phyloP scores from a whole-genome alignment of 2,797 vertebrate genomes.

The Sebastes dallii region DNA sequence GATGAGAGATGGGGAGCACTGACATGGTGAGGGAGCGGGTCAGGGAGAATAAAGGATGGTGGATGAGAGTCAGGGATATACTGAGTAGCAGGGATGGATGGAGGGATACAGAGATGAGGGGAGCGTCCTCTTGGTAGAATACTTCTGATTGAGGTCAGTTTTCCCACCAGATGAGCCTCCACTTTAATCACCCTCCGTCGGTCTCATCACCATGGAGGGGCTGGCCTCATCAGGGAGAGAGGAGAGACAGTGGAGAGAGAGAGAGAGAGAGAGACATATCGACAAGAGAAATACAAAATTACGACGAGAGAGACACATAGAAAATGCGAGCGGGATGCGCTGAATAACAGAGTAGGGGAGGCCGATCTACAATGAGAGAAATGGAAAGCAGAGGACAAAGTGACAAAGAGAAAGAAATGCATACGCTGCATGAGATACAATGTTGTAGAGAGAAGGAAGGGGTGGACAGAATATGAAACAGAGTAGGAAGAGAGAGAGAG shows the following conservation, averaged over 20 bases:
- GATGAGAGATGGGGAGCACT: slow-evolving; percentile 59
- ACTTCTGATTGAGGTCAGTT: slow-evolving; percentile 81
- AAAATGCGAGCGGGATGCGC: slow-evolving; percentile 19
- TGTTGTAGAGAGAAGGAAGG: background rate
- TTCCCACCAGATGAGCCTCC: slow-evolving; percentile 74
- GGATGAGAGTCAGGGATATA: slow-evolving; percentile 59
- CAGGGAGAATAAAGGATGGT: slow-evolving; percentile 65
- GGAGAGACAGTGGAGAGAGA: slow-evolving; percentile 34
- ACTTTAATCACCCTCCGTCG: slow-evolving; percentile 77
- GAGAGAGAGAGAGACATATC: background rate
- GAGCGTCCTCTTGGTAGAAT: slow-evolving; percentile 61
- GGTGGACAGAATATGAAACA: background rate
- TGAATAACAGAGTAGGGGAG: slow-evolving; percentile 13
- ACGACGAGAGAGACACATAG: background rate
- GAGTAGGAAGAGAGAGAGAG: background rate
- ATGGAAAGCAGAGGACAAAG: background rate
- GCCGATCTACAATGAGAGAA: background rate
- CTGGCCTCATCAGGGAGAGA: slow-evolving; percentile 71
- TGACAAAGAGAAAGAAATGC: background rate
- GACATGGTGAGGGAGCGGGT: slow-evolving; percentile 64
- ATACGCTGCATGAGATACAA: background rate
- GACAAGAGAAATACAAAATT: slow-evolving; percentile 31
- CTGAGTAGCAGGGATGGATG: slow-evolving; percentile 56
- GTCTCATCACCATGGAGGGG: slow-evolving; percentile 73
- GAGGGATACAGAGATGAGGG: slow-evolving; percentile 36